phyloP scores from a whole-genome alignment of 1,140 invertebrate species.

The Araneus ventricosus region DNA sequence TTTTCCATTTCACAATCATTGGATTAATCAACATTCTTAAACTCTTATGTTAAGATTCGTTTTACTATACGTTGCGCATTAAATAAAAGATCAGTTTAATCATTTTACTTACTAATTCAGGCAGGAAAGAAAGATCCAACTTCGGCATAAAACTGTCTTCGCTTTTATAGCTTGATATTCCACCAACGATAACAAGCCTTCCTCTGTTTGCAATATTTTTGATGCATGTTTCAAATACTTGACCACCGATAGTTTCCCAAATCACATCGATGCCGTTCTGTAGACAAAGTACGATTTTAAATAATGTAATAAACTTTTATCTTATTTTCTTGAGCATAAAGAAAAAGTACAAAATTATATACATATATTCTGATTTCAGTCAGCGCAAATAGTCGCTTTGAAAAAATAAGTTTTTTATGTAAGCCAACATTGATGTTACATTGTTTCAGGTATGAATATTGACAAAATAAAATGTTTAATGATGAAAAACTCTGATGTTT shows the following conservation, averaged over 20 bases:
- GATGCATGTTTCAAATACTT: constrained; percentile 78
- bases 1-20: too few relatives aligned
- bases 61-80: too few relatives aligned
- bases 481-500: too few relatives aligned
- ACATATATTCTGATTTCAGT: too few relatives aligned
- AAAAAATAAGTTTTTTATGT: too few relatives aligned
- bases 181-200: constrained; percentile 79
- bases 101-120: not conserved
- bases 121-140: not conserved
- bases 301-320: not conserved
- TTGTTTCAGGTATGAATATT: too few relatives aligned
- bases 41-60: too few relatives aligned
- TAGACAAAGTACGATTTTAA: not conserved
- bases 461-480: too few relatives aligned
- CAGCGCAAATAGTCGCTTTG: not conserved
- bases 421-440: too few relatives aligned
- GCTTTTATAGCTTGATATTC: constrained; percentile 78
- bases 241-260: constrained; percentile 80
- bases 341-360: not conserved
- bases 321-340: not conserved
- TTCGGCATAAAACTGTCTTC: constrained; percentile 25
- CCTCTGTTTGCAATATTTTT: constrained; percentile 78
- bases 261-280: constrained; percentile 81
- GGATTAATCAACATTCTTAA: too few relatives aligned
- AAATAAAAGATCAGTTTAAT: not conserved